These are phyloP conservation scores for Embidobia sp. DNA, from an alignment of 2,888 invertebrate species.

Conservation along the genomic window DNA sequence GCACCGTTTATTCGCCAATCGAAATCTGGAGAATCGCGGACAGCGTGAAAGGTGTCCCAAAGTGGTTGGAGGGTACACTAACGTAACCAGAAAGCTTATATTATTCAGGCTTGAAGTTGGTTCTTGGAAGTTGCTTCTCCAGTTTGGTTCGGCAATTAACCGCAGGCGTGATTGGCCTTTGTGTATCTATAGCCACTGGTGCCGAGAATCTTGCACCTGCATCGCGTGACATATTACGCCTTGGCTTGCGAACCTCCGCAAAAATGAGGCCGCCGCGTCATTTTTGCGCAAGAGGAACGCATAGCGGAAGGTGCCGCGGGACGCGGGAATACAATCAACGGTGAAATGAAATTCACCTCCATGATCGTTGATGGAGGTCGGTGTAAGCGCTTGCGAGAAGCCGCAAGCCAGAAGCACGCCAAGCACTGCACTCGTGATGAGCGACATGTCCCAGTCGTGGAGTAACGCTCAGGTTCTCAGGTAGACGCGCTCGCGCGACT, in stretches of 20 bases:
- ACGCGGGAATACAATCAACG: not conserved
- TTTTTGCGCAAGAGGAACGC: slow-evolving; percentile 28
- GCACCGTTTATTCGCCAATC: too few relatives aligned
- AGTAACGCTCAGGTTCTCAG: slow-evolving; percentile 25
- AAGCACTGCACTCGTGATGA: slow-evolving; percentile 74
- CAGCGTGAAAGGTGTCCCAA: too few relatives aligned
- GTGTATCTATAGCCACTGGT: slow-evolving; percentile 15
- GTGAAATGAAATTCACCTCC: slow-evolving; percentile 75
- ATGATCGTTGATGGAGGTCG: slow-evolving; percentile 79
- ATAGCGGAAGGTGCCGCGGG: not conserved
- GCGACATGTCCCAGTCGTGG: slow-evolving; percentile 70
- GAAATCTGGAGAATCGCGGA: too few relatives aligned
- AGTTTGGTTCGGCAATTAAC: slow-evolving; percentile 19
- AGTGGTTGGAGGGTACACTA: too few relatives aligned
- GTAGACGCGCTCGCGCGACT: slow-evolving; percentile 35
- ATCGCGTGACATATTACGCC: slow-evolving; percentile 54
- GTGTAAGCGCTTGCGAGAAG: slow-evolving; percentile 75
- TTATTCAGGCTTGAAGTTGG: too few relatives aligned
- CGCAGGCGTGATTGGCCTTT: slow-evolving; percentile 40
- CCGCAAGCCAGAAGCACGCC: slow-evolving; percentile 74
- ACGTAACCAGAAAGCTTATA: too few relatives aligned
- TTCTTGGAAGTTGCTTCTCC: not conserved
- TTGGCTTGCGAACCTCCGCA: not conserved
- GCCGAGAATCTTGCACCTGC: slow-evolving; percentile 43
- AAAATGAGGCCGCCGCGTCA: slow-evolving; percentile 53